Conservation (phyloP, 1,140 invertebrate species). For the Hermetia illucens region DNA sequence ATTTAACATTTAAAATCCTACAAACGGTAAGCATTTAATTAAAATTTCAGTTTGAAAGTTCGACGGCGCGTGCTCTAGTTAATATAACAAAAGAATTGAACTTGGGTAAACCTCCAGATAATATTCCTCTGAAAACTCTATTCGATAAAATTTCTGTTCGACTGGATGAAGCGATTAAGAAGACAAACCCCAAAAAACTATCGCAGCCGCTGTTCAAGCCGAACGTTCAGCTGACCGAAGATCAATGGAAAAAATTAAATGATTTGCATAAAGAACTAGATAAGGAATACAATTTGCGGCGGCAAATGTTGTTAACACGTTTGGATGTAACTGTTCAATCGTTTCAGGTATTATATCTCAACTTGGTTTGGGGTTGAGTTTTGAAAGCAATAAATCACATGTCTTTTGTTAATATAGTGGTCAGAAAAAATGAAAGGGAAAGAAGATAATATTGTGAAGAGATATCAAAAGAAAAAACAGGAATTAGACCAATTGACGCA, state of each 20-base stretch:
- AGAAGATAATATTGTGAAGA: constrained; percentile 53
- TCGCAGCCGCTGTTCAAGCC: constrained; percentile 69
- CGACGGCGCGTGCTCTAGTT: constrained; percentile 60
- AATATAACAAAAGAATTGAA: constrained; percentile 60
- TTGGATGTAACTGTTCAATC: constrained; percentile 90
- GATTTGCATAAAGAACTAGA: constrained; percentile 54
- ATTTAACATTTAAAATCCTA: not conserved
- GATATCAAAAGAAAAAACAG: constrained; percentile 52
- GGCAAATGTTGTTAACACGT: constrained; percentile 79
- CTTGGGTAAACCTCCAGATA: constrained; percentile 72
- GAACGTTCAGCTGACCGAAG: constrained; percentile 43
- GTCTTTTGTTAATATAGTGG: constrained; percentile 59
- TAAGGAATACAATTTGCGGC: constrained; percentile 66
- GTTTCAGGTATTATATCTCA: constrained; percentile 47
- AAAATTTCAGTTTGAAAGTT: constrained; percentile 52
- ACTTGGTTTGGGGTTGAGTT: constrained; percentile 4
- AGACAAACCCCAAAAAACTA: constrained; percentile 34
- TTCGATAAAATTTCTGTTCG: constrained; percentile 66
- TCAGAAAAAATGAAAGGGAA: constrained; percentile 63
- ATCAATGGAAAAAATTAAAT: constrained; percentile 68
- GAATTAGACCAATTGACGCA: constrained; percentile 32
- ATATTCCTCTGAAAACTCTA: constrained; percentile 57
- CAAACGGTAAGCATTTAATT: too few relatives aligned
- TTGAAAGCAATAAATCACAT: constrained; percentile 4
- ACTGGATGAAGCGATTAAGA: constrained; percentile 51